Conservation (phyloP, 2,797 vertebrate genomes). For the Paratrypauchen microcephalus region DNA sequence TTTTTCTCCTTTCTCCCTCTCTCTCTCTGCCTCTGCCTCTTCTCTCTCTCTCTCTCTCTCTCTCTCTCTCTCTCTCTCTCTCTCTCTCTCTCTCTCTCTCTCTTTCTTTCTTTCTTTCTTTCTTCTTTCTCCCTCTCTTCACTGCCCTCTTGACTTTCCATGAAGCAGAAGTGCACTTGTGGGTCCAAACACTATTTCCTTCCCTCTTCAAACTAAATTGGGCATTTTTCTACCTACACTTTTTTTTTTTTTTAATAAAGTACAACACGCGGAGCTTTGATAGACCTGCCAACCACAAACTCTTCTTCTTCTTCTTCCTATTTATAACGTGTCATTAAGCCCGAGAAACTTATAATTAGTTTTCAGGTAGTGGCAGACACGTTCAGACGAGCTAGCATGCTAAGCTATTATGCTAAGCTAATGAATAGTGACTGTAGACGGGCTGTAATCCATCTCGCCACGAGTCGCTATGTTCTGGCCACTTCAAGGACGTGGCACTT, state of each 20-base stretch:
- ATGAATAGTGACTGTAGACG: conserved; percentile 42
- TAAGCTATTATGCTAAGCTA: conserved; percentile 4
- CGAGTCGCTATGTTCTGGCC: conserved; percentile 44
- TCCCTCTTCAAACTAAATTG: conserved; percentile 12
- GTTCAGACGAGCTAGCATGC: conserved; percentile 5
- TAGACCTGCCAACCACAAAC: conserved; percentile 16
- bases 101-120: conserved; percentile 3
- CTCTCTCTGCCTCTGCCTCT: too few species aligned
- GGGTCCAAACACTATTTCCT: background rate
- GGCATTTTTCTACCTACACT: background rate
- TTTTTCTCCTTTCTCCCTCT: too few species aligned
- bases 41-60: too few species aligned
- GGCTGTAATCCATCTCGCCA: conserved; percentile 52
- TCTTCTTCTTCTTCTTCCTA: background rate
- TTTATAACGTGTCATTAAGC: conserved; percentile 18
- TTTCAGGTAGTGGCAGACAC: conserved; percentile 23
- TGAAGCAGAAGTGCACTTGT: conserved; percentile 2
- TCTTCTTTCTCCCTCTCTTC: background rate
- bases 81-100: too few species aligned
- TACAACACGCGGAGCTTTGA: conserved; percentile 7
- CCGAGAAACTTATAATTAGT: conserved; percentile 31
- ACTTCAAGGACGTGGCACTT: too few species aligned
- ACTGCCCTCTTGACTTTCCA: background rate
- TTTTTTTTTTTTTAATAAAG: background rate
- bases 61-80: too few species aligned